Evolutionary conservation across 2,113 vertebrate species (phyloP), one percentile per base, ranked within the genome.

Genomic region (Porphyrio hochstetteri): DNA sequence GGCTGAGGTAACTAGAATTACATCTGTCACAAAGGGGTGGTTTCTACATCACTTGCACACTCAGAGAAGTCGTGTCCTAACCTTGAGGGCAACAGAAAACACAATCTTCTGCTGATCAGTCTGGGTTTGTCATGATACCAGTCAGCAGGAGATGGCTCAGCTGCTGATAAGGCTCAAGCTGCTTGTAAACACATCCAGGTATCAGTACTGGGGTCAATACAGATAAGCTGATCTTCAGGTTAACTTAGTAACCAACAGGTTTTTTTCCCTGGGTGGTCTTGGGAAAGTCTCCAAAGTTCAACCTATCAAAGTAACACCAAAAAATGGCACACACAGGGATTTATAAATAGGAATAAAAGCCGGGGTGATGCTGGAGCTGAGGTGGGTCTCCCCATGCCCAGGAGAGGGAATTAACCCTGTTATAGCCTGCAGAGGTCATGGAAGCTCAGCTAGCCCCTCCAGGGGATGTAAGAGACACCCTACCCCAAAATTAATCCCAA

Each of bases 251-350:
- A 27, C 0, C 8, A 25, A 48, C 7, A 25, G 7, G 7, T 33
- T 82, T 61, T 55, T 57, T 53, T 20, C 59, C 38, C 35, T 20
- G 6, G 7, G 36, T 21, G 42, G 52, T 31, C 71, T 40, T 10
- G 6, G 24, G 29, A 68, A 70, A 67, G 15, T 5, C 21, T 85
- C 25, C 13, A 7, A 1, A 16, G 5, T 10, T 42, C 5, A 13
- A 7, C 4, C 3, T 7, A 36, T 7, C 27, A 16, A 31, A 86
- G 4, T 6, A n/a, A 64, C 48, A 48, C 2, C 3, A 71, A n/a
- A 2, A 86, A 9, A 31, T 2, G 3, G 3, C 20, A 31, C 7
- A 2, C 7, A 2, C 3, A 15, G 31, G 33, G 31, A 7, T 67
- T 86, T 63, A 71, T 78, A 94, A 36, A 15, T 1, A 4, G 1